Base-by-base conservation (phyloP, 2,113 vertebrate genomes). In the Ptilonorhynchus violaceus region DNA sequence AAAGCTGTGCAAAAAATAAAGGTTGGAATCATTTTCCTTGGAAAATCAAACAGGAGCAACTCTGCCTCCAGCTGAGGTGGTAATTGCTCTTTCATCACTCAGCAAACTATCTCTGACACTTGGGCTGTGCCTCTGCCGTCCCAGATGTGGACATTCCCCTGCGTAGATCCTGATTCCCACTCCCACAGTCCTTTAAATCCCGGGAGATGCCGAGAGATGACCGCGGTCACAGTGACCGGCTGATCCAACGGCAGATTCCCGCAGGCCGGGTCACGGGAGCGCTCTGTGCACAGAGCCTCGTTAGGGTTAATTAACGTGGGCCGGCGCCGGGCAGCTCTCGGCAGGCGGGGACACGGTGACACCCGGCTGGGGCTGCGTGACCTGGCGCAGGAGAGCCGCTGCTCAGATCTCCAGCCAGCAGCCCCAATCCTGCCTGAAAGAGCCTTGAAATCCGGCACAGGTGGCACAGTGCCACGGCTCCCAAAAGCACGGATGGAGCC, bases 161-260 rank as follows among this genome's bases (percentile, higher is more conserved):
- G 50, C 46, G 10, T 0, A 0, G 68, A 30, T 0, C 4, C 53
- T 0, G 7, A 14, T 46, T 67, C 62, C 49, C 13, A 0, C 25
- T 88, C 30, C 50, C 35, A 1, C 6, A 3, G 12, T 31, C 4
- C 62, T 35, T 15, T 7, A 35, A 59, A 55, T 50, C 18, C 25
- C 6, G 1, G 17, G 18, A 27, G 19, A 10, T 0, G 10, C 47
- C 17, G 7, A 31, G 63, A 27, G 28, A 19, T 18, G 24, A 19
- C 53, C 6, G 1, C 1, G 13, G 78, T 44, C 92, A 37, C 55
- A 4, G 78, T 0, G 37, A 49, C 78, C 20, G 0, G 27, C 44
- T 0, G 59, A 66, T 39, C 27, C 20, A 22, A 8, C 7, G 3
- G 72, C 64, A 74, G 20, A 10, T 58, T 39, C 14, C 33, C 1